phyloP scores from a whole-genome alignment of 2,797 vertebrate genomes.

The Brotula barbata region DNA sequence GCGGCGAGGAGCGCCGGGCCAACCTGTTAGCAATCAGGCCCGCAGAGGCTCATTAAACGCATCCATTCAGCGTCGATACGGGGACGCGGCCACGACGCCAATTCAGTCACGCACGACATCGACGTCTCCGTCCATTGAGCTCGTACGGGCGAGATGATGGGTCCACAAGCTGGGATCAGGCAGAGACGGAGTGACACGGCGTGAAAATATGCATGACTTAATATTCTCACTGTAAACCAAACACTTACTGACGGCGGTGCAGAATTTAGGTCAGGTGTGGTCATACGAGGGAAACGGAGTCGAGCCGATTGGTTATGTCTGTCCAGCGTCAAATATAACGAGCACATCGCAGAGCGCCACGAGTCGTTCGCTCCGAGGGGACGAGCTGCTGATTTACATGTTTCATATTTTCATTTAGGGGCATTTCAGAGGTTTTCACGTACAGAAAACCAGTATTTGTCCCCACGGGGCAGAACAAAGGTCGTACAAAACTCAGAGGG shows the following conservation, averaged over 20 bases:
- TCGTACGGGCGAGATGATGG: background rate
- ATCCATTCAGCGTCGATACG: constrained; percentile 43
- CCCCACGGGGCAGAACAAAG: no score
- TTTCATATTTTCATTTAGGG: no score
- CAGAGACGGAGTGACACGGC: background rate
- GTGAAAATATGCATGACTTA: constrained; percentile 23
- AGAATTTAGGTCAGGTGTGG: constrained; percentile 29
- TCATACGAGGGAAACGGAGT: constrained; percentile 31
- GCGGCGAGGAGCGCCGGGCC: constrained; percentile 32
- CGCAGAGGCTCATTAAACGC: constrained; percentile 53
- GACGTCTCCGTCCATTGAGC: no score
- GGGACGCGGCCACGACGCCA: no score
- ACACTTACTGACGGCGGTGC: constrained; percentile 13
- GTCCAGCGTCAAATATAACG: constrained; percentile 32
- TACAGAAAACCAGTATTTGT: no score
- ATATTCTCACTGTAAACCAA: constrained; percentile 28
- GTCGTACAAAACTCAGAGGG: no score
- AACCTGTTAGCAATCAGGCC: constrained; percentile 67
- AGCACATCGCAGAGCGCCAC: no score
- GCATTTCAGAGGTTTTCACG: no score
- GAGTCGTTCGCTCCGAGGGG: no score
- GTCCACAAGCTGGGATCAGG: constrained; percentile 14
- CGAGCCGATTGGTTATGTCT: no score
- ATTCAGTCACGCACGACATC: constrained; percentile 5
- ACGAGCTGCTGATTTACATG: no score